These are phyloP conservation scores for Hippocampus barbouri DNA, from an alignment of 2,113 vertebrate genomes.

Conservation along the genomic window DNA sequence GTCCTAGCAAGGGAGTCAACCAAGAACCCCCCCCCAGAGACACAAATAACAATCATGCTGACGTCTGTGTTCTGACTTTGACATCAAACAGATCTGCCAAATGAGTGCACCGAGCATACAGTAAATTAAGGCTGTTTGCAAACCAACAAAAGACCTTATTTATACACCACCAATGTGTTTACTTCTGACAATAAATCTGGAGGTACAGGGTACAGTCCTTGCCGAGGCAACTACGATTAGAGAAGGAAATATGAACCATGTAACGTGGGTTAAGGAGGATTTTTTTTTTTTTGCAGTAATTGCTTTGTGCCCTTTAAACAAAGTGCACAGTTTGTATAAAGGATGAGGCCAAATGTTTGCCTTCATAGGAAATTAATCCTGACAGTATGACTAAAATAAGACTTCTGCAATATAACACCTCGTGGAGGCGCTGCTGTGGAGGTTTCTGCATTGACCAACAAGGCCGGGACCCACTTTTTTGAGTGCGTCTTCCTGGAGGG, in stretches of 20 bases:
- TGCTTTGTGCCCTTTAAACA: slow-evolving; percentile 43
- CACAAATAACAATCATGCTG: slow-evolving; percentile 9
- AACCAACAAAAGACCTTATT: slow-evolving; percentile 53
- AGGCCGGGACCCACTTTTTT: too few species aligned
- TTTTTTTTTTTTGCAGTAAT: slow-evolving; percentile 27
- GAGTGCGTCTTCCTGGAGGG: too few species aligned
- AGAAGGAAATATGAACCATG: slow-evolving; percentile 38
- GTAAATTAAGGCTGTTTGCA: slow-evolving; percentile 40
- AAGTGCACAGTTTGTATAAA: slow-evolving; percentile 12
- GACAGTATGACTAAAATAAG: slow-evolving; percentile 18
- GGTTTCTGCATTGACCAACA: background rate
- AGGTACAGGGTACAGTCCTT: slow-evolving; percentile 38
- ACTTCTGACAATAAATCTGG: slow-evolving; percentile 57
- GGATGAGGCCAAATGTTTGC: slow-evolving; percentile 14
- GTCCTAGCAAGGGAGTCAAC: slow-evolving; percentile 31
- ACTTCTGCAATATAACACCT: slow-evolving; percentile 28
- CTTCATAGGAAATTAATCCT: slow-evolving; percentile 25
- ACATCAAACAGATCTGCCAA: slow-evolving; percentile 49
- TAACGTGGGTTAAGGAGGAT: slow-evolving; percentile 29
- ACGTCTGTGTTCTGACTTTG: slow-evolving; percentile 45
- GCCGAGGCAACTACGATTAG: slow-evolving; percentile 54
- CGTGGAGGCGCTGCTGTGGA: background rate
- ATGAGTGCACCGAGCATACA: slow-evolving; percentile 51
- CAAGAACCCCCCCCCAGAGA: slow-evolving; percentile 10
- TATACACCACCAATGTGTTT: slow-evolving; percentile 44